Evolutionary conservation across 2,113 vertebrate genomes (phyloP).

Genomic region (Aldabrachelys gigantea): DNA sequence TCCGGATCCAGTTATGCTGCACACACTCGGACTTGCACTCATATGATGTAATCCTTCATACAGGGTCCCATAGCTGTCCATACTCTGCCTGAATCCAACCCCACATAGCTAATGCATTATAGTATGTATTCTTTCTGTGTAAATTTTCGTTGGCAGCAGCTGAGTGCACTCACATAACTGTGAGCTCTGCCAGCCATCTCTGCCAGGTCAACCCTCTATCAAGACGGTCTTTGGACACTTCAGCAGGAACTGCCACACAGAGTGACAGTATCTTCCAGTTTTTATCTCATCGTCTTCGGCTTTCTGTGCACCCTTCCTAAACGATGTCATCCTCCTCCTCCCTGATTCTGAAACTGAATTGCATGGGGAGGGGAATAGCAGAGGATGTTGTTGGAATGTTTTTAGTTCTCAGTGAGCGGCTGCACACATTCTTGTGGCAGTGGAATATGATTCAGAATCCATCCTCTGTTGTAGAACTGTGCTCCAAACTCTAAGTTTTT

Average conservation of each 20-base stretch:
- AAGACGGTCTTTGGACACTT: background rate
- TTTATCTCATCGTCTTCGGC: no score
- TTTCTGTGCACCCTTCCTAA: no score
- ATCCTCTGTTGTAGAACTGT: fast-evolving
- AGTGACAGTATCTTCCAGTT: no score
- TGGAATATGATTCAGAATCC: background rate
- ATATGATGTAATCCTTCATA: no score
- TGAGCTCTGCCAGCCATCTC: background rate
- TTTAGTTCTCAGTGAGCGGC: fast-evolving
- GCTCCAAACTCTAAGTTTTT: background rate
- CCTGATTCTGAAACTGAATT: fast-evolving
- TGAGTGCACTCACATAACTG: background rate
- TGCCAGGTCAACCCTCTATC: no score
- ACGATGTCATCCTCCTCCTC: background rate
- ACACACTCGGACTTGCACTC: no score
- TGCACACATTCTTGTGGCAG: background rate
- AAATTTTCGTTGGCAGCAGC: no score
- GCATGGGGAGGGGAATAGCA: background rate
- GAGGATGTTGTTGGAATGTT: fast-evolving
- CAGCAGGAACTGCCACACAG: background rate
- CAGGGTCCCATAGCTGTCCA: background rate
- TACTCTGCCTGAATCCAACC: background rate
- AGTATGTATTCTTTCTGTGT: background rate
- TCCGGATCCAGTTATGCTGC: background rate
- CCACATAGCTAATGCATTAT: background rate